These are phyloP conservation scores for Poeciliopsis retropinna DNA, from an alignment of 2,113 vertebrate genomes.

Conservation along the genomic window DNA sequence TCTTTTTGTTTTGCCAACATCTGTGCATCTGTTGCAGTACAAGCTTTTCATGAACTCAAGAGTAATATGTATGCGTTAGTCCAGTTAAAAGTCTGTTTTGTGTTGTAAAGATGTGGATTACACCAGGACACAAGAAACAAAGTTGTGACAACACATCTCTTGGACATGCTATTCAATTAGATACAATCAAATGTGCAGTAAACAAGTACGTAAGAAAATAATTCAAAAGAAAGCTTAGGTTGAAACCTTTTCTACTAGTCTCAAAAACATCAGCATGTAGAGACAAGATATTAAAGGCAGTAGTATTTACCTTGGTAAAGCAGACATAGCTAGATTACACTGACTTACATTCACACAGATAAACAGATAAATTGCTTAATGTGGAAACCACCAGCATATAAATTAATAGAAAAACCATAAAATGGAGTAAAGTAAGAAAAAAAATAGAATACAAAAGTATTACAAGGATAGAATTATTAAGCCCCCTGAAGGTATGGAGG, in stretches of 20 bases:
- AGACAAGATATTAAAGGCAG: not conserved
- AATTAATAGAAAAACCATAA: not conserved
- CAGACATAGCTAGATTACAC: not conserved
- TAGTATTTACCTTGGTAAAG: no score
- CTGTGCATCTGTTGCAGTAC: not conserved
- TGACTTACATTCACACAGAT: no score
- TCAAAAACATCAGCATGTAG: not conserved
- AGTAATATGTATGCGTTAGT: not conserved
- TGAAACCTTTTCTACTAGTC: not conserved
- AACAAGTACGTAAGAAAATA: no score
- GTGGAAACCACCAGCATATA: not conserved
- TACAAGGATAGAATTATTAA: no score
- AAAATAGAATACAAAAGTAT: no score
- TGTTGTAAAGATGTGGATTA: not conserved
- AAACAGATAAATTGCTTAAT: no score
- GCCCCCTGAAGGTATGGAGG: no score
- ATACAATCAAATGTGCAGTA: no score
- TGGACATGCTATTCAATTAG: no score
- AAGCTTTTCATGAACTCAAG: not conserved
- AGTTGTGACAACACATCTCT: no score
- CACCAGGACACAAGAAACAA: no score
- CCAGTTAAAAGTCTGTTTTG: not conserved
- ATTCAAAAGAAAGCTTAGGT: not conserved
- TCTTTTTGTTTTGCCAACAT: conserved; percentile 13
- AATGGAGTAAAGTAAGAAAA: no score